These are phyloP conservation scores for Oxycera nigricornis DNA, from an alignment of 2,888 invertebrate species.

Conservation along the genomic window DNA sequence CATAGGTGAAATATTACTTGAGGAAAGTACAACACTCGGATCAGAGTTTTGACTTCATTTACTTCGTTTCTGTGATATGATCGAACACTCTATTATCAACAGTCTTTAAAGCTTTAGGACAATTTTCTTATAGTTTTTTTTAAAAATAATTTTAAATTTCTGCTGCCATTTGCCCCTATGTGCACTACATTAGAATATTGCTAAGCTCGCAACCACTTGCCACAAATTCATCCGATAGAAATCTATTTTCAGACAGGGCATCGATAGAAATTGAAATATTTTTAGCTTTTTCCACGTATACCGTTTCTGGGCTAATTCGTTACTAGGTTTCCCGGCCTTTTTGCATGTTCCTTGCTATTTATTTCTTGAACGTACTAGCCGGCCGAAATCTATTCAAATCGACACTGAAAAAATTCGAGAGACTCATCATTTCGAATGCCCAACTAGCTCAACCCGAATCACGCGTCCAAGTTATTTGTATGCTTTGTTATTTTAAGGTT, in stretches of 20 bases:
- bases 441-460: not conserved
- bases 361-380: not conserved
- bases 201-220: slow-evolving; percentile 26
- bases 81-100: no score
- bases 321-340: not conserved
- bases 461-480: not conserved
- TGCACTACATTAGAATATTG: no score
- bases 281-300: slow-evolving; percentile 6
- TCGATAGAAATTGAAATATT: not conserved
- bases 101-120: no score
- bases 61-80: no score
- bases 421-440: not conserved
- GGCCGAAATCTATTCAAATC: not conserved
- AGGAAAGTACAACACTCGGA: no score
- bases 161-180: no score
- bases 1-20: no score
- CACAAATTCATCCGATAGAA: not conserved
- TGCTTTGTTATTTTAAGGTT: not conserved
- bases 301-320: slow-evolving; percentile 13
- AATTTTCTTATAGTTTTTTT: no score
- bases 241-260: slow-evolving; percentile 23
- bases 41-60: no score
- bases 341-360: not conserved
- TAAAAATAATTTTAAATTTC: no score
- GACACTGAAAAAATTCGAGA: slow-evolving; percentile 16